A percentile compares a stretch with the other conserved stretches of the same genome.
Conservation (phyloP, 1,140 invertebrate species). For the Saccostrea glomerata region DNA sequence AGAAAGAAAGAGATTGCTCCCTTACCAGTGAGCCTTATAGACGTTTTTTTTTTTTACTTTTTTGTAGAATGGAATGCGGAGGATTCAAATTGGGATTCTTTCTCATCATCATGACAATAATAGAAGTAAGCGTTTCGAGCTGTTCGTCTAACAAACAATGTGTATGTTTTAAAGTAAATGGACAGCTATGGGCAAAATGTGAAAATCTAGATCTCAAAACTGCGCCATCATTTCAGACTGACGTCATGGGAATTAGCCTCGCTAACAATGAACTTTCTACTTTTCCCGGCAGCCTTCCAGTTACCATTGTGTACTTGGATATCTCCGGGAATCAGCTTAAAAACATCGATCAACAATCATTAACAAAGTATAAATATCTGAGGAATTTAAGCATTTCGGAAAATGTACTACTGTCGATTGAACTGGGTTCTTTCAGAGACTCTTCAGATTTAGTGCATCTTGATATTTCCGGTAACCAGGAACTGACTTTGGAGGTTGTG, state of each 20-base stretch:
- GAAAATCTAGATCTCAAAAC: background rate
- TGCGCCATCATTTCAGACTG: background rate
- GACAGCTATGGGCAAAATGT: background rate
- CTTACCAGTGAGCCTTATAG: no score
- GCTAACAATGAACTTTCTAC: background rate
- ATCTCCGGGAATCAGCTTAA: background rate
- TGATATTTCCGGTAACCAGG: constrained; percentile 44
- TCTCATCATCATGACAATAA: background rate
- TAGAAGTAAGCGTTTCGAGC: background rate
- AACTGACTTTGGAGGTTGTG: constrained; percentile 19
- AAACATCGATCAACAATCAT: background rate
- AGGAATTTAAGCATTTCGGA: constrained; percentile 23
- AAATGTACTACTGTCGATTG: constrained; percentile 19
- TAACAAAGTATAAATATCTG: background rate
- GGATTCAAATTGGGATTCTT: no score
- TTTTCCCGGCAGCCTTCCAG: background rate
- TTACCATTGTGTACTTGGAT: background rate
- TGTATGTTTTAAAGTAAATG: background rate
- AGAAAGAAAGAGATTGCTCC: no score
- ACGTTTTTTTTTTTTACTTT: no score
- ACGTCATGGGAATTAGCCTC: background rate
- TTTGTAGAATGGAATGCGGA: no score
- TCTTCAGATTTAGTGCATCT: constrained; percentile 11
- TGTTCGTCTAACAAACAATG: background rate
- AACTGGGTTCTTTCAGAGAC: constrained; percentile 15